phyloP scores from a whole-genome alignment of 2,888 invertebrate genomes.

The Lathronympha strigana region DNA sequence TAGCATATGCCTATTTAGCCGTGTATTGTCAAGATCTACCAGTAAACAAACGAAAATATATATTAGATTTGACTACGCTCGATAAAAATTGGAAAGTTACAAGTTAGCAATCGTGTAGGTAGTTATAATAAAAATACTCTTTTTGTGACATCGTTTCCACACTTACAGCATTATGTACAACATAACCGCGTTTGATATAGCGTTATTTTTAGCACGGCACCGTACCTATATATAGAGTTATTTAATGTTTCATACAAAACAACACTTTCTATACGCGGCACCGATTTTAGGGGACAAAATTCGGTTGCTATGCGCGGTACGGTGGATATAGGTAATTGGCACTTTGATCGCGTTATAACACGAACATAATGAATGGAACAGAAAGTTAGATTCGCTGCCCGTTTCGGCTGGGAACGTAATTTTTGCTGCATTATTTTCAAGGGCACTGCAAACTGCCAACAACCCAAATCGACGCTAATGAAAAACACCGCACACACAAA shows the following conservation, averaged over 20 bases:
- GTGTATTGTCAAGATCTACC: slow-evolving; percentile 30
- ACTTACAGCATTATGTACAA: slow-evolving; percentile 23
- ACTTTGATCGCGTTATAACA: slow-evolving; percentile 45
- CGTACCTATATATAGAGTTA: slow-evolving; percentile 33
- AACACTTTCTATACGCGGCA: slow-evolving; percentile 77
- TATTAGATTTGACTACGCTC: not conserved
- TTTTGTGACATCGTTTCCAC: slow-evolving; percentile 20
- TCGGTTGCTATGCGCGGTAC: slow-evolving; percentile 72
- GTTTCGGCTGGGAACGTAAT: slow-evolving; percentile 66
- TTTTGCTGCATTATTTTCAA: slow-evolving; percentile 84
- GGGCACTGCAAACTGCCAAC: slow-evolving; percentile 70
- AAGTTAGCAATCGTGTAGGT: slow-evolving; percentile 32
- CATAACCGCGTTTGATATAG: slow-evolving; percentile 36
- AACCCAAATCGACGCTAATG: slow-evolving; percentile 57
- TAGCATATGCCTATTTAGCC: slow-evolving; percentile 39
- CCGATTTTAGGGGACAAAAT: slow-evolving; percentile 73
- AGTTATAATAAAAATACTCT: slow-evolving; percentile 20
- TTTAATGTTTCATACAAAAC: slow-evolving; percentile 58
- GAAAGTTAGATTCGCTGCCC: slow-evolving; percentile 60
- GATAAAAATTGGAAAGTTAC: slow-evolving; percentile 37
- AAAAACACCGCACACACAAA: slow-evolving; percentile 50
- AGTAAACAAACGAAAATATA: slow-evolving; percentile 20
- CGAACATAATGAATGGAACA: slow-evolving; percentile 59
- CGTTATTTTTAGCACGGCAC: slow-evolving; percentile 36
- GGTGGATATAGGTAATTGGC: slow-evolving; percentile 44